A percentile compares a stretch with the other conserved stretches of the same genome.
phyloP scores from a whole-genome alignment of 2,113 vertebrate genomes.

The Lepisosteus oculatus region DNA sequence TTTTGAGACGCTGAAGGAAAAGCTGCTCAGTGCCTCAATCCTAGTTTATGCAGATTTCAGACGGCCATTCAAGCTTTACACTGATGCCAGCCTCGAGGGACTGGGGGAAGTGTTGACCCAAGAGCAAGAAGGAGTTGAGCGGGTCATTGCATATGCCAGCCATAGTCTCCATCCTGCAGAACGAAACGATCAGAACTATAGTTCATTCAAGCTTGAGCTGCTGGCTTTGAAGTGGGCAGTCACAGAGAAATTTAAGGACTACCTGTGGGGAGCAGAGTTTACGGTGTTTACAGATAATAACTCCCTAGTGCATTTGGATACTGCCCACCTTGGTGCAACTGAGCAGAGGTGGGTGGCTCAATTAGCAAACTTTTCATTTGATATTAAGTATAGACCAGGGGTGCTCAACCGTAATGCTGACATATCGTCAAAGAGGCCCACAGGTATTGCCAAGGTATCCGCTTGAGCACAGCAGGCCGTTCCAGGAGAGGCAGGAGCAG shows the following conservation, averaged over 20 bases:
- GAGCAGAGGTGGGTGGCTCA: background rate
- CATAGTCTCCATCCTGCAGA: too few species aligned
- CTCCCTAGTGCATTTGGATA: background rate
- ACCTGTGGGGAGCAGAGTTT: background rate
- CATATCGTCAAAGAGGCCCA: background rate
- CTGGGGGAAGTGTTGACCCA: too few species aligned
- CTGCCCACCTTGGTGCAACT: background rate
- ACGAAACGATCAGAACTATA: background rate
- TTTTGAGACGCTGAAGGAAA: background rate
- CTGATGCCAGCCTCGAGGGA: too few species aligned
- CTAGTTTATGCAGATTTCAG: background rate
- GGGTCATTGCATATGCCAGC: too few species aligned
- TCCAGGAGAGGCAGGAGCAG: background rate
- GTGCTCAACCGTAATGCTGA: background rate
- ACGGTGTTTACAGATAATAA: background rate
- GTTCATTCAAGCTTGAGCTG: background rate
- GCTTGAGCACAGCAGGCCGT: background rate
- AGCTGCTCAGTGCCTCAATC: background rate
- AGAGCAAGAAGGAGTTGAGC: too few species aligned
- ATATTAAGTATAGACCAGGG: background rate
- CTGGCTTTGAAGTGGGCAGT: slow-evolving; percentile 1
- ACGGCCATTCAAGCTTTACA: background rate
- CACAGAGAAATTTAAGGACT: slow-evolving; percentile 1
- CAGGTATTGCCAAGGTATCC: background rate
- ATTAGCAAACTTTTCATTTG: background rate